phyloP scores from a whole-genome alignment of 2,797 vertebrate genomes.

The Mallotus villosus region DNA sequence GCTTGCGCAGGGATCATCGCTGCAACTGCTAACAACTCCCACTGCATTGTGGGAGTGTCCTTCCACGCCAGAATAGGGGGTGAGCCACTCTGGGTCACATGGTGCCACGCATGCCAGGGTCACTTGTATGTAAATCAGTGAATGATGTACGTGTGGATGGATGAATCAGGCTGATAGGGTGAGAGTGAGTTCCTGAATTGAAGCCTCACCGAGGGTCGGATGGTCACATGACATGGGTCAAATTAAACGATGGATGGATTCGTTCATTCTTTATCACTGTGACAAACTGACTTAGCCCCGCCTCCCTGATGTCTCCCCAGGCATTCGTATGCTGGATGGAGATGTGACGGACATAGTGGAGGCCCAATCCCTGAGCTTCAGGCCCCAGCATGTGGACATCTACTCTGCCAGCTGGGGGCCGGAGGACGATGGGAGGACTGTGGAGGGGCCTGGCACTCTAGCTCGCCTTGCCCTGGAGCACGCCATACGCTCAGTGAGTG shows the following conservation, averaged over 20 bases:
- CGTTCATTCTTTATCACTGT: too few relatives aligned
- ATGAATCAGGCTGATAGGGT: neutral
- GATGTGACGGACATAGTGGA: slow-evolving; percentile 95
- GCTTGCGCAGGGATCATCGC: slow-evolving; percentile 93
- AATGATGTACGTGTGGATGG: neutral
- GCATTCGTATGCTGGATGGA: slow-evolving; percentile 91
- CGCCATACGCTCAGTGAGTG: slow-evolving; percentile 72
- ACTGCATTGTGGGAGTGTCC: slow-evolving; percentile 89
- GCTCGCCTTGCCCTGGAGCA: slow-evolving; percentile 86
- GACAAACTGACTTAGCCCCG: neutral
- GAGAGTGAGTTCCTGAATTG: too few relatives aligned
- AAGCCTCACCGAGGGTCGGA: slow-evolving; percentile 33
- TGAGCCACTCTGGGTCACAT: slow-evolving; percentile 59
- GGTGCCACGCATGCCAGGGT: neutral
- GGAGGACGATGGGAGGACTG: slow-evolving; percentile 88
- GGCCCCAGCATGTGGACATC: slow-evolving; percentile 89
- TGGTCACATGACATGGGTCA: neutral
- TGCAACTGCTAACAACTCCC: slow-evolving; percentile 89
- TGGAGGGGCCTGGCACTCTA: slow-evolving; percentile 92
- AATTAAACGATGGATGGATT: neutral
- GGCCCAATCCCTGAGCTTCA: slow-evolving; percentile 89
- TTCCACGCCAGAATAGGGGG: slow-evolving; percentile 93
- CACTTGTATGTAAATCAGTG: neutral
- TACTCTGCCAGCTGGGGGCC: slow-evolving; percentile 96
- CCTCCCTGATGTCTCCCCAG: slow-evolving; percentile 58